Conservation (phyloP, 2,113 vertebrate genomes). For the Notarius lentiginosus region DNA sequence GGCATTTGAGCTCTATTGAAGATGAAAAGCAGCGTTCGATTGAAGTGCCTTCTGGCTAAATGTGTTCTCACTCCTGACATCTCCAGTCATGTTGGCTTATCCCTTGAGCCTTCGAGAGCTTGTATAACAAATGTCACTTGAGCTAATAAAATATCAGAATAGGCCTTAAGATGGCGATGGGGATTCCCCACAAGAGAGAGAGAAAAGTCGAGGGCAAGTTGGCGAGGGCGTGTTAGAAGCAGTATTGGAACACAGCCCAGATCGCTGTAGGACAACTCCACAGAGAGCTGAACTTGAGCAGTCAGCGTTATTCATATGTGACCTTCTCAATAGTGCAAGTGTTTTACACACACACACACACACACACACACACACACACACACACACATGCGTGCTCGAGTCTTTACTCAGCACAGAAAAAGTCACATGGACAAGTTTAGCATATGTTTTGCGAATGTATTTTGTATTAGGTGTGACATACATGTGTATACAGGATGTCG, state of each 20-base stretch:
- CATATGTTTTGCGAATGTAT: too few relatives aligned
- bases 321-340: slow-evolving; percentile 25
- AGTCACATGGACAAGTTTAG: not conserved
- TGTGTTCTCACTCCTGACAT: not conserved
- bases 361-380: not conserved
- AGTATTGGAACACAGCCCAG: slow-evolving; percentile 21
- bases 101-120: not conserved
- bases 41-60: not conserved
- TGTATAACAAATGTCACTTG: slow-evolving; percentile 16
- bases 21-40: not conserved
- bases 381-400: not conserved
- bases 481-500: not conserved
- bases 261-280: slow-evolving; percentile 16
- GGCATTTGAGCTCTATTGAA: not conserved
- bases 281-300: slow-evolving; percentile 25
- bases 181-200: not conserved
- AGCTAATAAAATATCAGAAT: not conserved
- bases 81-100: not conserved
- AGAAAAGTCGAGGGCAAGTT: not conserved
- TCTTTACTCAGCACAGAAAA: not conserved
- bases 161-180: not conserved
- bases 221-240: not conserved
- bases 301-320: slow-evolving; percentile 25
- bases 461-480: not conserved
- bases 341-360: slow-evolving; percentile 6